Evolutionary conservation across 2,797 vertebrate species (phyloP).

Genomic region (Lithobates sylvaticus): DNA sequence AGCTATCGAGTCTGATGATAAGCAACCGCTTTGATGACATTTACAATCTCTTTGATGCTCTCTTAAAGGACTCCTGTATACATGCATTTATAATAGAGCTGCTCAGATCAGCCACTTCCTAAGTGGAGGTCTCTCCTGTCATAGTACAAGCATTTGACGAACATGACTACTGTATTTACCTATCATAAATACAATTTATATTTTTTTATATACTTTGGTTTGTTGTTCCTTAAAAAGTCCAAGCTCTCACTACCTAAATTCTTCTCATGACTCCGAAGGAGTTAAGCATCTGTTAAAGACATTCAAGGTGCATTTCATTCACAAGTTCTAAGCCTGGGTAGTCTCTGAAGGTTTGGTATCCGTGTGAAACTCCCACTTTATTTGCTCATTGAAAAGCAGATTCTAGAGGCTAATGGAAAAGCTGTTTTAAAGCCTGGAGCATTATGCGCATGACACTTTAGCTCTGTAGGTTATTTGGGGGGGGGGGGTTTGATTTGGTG

Average conservation of each 20-base stretch:
- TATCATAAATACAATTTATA: too few species aligned
- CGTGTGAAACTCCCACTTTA: slow-evolving; percentile 53
- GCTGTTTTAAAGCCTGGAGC: slow-evolving; percentile 24
- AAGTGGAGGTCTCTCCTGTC: background rate
- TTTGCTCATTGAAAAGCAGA: slow-evolving; percentile 57
- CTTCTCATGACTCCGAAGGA: slow-evolving; percentile 36
- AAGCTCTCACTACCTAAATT: too few species aligned
- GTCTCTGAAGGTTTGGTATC: slow-evolving; percentile 50
- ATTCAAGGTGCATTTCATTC: slow-evolving; percentile 51
- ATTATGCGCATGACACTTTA: slow-evolving; percentile 19
- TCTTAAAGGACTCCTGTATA: background rate
- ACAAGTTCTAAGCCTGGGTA: slow-evolving; percentile 4
- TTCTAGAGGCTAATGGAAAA: slow-evolving; percentile 54
- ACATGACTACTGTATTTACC: slow-evolving; percentile 8
- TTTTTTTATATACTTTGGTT: too few species aligned
- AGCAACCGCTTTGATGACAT: background rate
- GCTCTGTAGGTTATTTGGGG: slow-evolving; percentile 46
- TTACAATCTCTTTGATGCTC: background rate
- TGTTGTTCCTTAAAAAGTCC: too few species aligned
- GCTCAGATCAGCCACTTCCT: background rate
- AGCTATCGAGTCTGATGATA: background rate
- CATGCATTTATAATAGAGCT: background rate
- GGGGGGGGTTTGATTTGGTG: slow-evolving; percentile 22
- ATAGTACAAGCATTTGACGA: background rate
- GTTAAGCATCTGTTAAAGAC: slow-evolving; percentile 60